phyloP scores from a whole-genome alignment of 2,797 vertebrate genomes.

The Esox masquinongy region DNA sequence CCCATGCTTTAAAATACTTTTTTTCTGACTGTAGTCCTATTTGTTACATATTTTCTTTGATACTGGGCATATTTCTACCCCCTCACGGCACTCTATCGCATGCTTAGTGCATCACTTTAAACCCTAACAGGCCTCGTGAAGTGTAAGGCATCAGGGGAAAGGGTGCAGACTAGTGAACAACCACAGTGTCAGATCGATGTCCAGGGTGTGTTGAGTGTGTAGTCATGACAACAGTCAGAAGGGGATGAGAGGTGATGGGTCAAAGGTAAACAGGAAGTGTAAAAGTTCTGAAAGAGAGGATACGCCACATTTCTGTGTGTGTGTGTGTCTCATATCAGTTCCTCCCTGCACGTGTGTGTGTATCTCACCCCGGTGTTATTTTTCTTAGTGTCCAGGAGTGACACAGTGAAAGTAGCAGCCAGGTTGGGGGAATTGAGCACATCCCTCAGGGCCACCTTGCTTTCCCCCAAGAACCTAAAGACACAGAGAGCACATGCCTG shows the following conservation, averaged over 20 bases:
- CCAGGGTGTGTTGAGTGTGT: background rate
- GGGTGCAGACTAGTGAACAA: too few species aligned
- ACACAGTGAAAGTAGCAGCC: slow-evolving; percentile 82
- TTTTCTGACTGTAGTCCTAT: too few species aligned
- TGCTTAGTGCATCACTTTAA: too few species aligned
- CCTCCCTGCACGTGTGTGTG: background rate
- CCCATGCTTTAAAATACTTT: too few species aligned
- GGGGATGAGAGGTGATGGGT: background rate
- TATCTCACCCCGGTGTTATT: slow-evolving; percentile 87
- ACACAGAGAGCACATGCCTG: background rate
- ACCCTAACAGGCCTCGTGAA: too few species aligned
- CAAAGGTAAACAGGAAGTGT: background rate
- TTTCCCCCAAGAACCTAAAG: slow-evolving; percentile 87
- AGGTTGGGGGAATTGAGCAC: slow-evolving; percentile 83
- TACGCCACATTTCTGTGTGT: slow-evolving; percentile 11
- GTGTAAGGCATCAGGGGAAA: too few species aligned
- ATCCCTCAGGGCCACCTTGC: slow-evolving; percentile 80
- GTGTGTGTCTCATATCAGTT: slow-evolving; percentile 3
- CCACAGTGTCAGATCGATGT: too few species aligned
- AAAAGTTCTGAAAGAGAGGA: background rate
- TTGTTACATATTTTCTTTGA: too few species aligned
- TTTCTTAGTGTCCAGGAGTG: slow-evolving; percentile 84
- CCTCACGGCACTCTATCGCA: too few species aligned
- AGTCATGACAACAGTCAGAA: background rate
- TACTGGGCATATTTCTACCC: too few species aligned